Percentiles rank a stretch among this genome's conserved stretches.
These are phyloP conservation scores for Sciurus carolinensis DNA, from an alignment of 2,797 vertebrate species.

Conservation along the genomic window DNA sequence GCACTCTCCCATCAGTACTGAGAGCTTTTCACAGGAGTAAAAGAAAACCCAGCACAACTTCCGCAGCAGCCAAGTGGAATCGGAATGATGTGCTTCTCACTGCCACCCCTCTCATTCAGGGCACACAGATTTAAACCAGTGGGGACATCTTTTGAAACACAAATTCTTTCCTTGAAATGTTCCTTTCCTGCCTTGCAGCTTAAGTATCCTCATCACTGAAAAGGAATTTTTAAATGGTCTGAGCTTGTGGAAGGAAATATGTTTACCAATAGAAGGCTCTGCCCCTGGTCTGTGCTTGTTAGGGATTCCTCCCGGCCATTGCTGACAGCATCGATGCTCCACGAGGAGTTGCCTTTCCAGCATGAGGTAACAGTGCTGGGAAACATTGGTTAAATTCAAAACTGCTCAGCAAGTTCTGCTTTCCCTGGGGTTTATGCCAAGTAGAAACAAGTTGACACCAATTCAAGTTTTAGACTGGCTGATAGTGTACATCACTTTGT, in stretches of 20 bases:
- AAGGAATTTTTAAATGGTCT: neutral
- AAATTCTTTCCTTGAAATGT: slow-evolving; percentile 29
- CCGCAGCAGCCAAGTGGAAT: neutral
- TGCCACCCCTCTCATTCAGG: neutral
- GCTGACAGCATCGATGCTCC: neutral
- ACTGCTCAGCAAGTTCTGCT: slow-evolving; percentile 64
- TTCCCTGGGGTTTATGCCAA: slow-evolving; percentile 64
- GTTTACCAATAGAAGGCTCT: neutral
- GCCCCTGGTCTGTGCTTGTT: neutral
- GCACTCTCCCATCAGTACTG: slow-evolving; percentile 3
- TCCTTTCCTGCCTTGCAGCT: slow-evolving; percentile 23
- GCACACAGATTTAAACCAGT: neutral
- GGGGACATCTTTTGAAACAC: slow-evolving; percentile 29
- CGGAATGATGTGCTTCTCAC: neutral
- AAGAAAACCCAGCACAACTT: slow-evolving; percentile 34
- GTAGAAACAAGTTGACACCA: slow-evolving; percentile 60
- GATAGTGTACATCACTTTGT: neutral
- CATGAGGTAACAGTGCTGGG: slow-evolving; percentile 28
- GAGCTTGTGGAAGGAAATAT: slow-evolving; percentile 53
- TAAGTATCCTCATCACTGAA: slow-evolving; percentile 52
- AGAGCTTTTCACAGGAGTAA: slow-evolving; percentile 57
- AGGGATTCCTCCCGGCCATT: neutral
- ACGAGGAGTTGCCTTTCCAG: slow-evolving; percentile 65
- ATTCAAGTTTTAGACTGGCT: neutral
- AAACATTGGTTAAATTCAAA: neutral